Evolutionary conservation across 2,888 invertebrate species (phyloP), one percentile per base, ranked within the genome.

Genomic region (Lithophane socia): DNA sequence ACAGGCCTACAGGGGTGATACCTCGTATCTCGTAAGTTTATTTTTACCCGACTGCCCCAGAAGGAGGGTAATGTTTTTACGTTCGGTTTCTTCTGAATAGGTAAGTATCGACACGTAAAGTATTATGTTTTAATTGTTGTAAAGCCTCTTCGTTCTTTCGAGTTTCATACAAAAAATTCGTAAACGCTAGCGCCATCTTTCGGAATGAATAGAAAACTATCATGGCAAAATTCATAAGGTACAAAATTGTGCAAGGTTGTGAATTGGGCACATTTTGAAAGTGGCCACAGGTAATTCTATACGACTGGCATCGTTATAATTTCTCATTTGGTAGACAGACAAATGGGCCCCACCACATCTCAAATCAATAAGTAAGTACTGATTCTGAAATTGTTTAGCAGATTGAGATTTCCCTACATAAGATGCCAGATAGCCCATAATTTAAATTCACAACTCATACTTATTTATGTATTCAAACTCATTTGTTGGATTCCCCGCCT

Each of bases 41-140:
- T 21, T 18, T 64, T n/a, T n/a, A n/a, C n/a, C n/a, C n/a, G n/a
- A n/a, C n/a, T n/a, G n/a, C n/a, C n/a, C n/a, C n/a, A n/a, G n/a
- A n/a, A n/a, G n/a, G n/a, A n/a, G n/a, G n/a, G n/a, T n/a, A n/a
- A n/a, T n/a, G n/a, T n/a, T n/a, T n/a, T n/a, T n/a, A 52, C 44
- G 64, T 75, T 29, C 44, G 44, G 44, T 52, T 61, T 75, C 1
- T 56, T 24, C 2, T 9, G 5, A 75, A 75, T 52, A 52, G 16
- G 4, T 49, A 4, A 47, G 3, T 49, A 49, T 52, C 8, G 21
- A 7, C 18, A 21, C 21, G 9, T 52, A 52, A 18, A 52, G 52
- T 49, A 16, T 12, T 49, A 16, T 0, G 5, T 52, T 52, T 5
- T 18, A 29, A 9, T 24, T 16, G 16, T 21, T 13, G 13, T 42